Conservation (phyloP, 2,113 vertebrate genomes). For the Coreoperca whiteheadi region DNA sequence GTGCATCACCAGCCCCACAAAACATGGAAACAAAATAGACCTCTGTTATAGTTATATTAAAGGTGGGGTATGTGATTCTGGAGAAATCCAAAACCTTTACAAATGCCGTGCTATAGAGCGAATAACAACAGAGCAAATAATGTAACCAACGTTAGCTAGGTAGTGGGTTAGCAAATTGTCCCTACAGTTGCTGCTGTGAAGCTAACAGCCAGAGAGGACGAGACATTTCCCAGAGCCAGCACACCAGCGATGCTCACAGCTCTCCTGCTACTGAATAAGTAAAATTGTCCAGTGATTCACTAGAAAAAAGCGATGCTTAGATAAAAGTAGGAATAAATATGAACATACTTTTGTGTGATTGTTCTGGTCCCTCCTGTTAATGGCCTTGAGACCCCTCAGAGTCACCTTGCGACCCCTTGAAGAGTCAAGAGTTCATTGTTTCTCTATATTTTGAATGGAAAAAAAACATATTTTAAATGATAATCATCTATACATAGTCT, state of each 20-base stretch:
- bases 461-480: not conserved
- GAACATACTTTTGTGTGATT: not conserved
- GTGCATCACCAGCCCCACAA: not conserved
- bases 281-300: not conserved
- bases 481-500: not conserved
- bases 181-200: too few relatives aligned
- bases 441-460: not conserved
- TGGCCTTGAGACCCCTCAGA: not conserved
- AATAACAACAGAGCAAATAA: too few relatives aligned
- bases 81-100: too few relatives aligned
- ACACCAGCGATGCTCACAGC: too few relatives aligned
- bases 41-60: not conserved
- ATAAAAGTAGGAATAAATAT: not conserved
- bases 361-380: not conserved
- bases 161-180: too few relatives aligned
- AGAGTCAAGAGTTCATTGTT: not conserved
- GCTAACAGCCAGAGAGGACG: too few relatives aligned
- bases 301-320: not conserved
- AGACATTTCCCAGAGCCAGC: too few relatives aligned
- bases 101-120: too few relatives aligned
- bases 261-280: too few relatives aligned
- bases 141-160: too few relatives aligned
- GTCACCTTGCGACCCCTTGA: not conserved
- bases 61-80: too few relatives aligned
- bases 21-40: slow-evolving; percentile 6